phyloP scores from a whole-genome alignment of 2,888 invertebrate species.

The Linnaemya tessellans region DNA sequence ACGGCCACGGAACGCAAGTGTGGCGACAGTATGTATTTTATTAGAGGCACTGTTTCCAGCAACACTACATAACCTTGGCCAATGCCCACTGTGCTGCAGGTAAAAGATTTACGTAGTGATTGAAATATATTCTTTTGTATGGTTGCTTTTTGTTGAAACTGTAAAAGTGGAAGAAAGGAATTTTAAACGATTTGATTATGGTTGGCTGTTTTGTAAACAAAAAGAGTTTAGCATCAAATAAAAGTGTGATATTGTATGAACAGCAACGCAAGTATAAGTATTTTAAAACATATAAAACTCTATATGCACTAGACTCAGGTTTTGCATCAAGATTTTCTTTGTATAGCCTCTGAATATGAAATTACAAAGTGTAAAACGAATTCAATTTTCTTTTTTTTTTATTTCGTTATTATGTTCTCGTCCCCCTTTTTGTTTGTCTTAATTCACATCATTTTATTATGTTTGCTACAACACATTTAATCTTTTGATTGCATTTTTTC shows the following conservation, averaged over 20 bases:
- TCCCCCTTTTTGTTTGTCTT: conserved; percentile 53
- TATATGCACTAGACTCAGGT: conserved; percentile 29
- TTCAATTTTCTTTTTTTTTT: conserved; percentile 49
- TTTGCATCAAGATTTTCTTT: conserved; percentile 19
- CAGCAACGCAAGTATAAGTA: not conserved
- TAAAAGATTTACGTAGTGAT: conserved; percentile 87
- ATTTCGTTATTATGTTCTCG: not conserved
- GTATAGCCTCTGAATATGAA: conserved; percentile 55
- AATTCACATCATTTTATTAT: conserved; percentile 56
- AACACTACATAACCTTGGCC: conserved; percentile 84
- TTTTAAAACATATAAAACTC: conserved; percentile 6
- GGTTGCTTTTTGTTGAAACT: conserved; percentile 85
- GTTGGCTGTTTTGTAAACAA: conserved; percentile 12
- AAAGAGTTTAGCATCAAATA: conserved; percentile 45
- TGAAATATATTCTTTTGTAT: conserved; percentile 85
- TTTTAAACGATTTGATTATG: conserved; percentile 66
- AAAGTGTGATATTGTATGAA: not conserved
- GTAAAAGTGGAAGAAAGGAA: conserved; percentile 47
- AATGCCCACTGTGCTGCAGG: conserved; percentile 81
- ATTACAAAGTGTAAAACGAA: conserved; percentile 69
- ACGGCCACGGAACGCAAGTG: conserved; percentile 87
- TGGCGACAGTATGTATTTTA: conserved; percentile 90
- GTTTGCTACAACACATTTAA: conserved; percentile 71
- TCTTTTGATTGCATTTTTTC: conserved; percentile 72
- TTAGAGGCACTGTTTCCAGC: conserved; percentile 88